Conservation (phyloP, 2,888 invertebrate species). For the Heliconius ethilla region DNA sequence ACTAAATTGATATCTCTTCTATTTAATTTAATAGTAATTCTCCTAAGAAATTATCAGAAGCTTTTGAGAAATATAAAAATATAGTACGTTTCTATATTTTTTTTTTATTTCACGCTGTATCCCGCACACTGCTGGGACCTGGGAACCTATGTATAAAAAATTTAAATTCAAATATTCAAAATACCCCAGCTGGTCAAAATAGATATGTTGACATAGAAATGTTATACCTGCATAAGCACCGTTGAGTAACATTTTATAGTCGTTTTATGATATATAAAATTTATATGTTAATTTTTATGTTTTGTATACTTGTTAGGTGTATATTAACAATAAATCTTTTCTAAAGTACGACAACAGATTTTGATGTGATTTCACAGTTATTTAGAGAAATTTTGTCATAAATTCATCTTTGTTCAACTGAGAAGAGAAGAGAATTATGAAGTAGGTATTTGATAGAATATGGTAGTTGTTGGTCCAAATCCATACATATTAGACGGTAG, state of each 20-base stretch:
- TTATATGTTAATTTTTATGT: conserved; percentile 2
- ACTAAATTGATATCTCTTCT: not conserved
- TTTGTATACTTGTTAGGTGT: not conserved
- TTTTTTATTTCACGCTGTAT: too few species aligned
- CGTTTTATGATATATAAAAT: not conserved
- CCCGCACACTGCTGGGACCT: too few species aligned
- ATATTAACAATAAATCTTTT: not conserved
- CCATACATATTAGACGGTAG: too few species aligned
- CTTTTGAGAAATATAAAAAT: not conserved
- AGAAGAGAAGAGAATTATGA: too few species aligned
- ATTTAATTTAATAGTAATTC: not conserved
- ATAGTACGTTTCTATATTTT: too few species aligned
- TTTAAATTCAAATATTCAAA: not conserved
- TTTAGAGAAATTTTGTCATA: too few species aligned
- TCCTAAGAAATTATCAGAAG: not conserved
- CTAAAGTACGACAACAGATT: not conserved
- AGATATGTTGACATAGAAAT: conserved; percentile 5
- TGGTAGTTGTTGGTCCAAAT: too few species aligned
- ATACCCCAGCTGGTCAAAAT: not conserved
- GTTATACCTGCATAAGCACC: not conserved
- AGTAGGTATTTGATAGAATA: too few species aligned
- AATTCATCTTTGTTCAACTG: too few species aligned
- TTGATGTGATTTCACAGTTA: not conserved
- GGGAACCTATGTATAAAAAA: not conserved
- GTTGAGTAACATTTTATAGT: conserved; percentile 1